These are phyloP conservation scores for Pangasianodon hypophthalmus DNA, from an alignment of 2,113 vertebrate genomes.

Conservation along the genomic window DNA sequence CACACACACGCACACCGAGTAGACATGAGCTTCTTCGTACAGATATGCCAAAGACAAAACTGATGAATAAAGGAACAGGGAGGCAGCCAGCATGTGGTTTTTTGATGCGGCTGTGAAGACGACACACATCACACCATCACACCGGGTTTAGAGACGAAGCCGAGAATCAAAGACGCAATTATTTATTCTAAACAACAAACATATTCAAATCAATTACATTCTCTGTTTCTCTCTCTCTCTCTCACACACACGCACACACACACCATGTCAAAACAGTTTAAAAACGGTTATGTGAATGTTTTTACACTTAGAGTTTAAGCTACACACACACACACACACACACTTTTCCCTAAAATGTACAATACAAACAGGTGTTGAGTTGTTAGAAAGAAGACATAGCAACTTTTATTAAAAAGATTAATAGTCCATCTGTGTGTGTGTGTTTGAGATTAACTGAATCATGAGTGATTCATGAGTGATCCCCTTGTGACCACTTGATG, in stretches of 20 bases:
- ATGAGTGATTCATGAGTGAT: too few species aligned
- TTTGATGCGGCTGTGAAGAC: not conserved
- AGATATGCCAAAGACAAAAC: not conserved
- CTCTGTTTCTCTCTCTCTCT: not conserved
- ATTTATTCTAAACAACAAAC: slow-evolving; percentile 23
- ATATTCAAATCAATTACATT: slow-evolving; percentile 9
- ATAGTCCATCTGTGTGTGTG: not conserved
- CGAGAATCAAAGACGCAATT: not conserved
- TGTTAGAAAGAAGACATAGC: not conserved
- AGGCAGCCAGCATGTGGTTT: not conserved
- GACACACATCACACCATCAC: not conserved
- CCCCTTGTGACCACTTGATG: not conserved
- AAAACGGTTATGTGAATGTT: not conserved
- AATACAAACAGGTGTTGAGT: slow-evolving; percentile 12
- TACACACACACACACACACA: not conserved
- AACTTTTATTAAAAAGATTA: slow-evolving; percentile 2
- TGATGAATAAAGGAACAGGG: not conserved
- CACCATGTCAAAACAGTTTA: not conserved
- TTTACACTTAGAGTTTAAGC: not conserved
- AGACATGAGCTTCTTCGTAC: not conserved
- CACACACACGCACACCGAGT: not conserved
- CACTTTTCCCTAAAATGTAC: slow-evolving; percentile 3
- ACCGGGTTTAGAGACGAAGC: not conserved
- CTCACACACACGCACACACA: slow-evolving; percentile 3
- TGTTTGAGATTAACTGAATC: not conserved